These are phyloP conservation scores for Aquatica leii DNA, from an alignment of 2,888 invertebrate species.

Conservation along the genomic window DNA sequence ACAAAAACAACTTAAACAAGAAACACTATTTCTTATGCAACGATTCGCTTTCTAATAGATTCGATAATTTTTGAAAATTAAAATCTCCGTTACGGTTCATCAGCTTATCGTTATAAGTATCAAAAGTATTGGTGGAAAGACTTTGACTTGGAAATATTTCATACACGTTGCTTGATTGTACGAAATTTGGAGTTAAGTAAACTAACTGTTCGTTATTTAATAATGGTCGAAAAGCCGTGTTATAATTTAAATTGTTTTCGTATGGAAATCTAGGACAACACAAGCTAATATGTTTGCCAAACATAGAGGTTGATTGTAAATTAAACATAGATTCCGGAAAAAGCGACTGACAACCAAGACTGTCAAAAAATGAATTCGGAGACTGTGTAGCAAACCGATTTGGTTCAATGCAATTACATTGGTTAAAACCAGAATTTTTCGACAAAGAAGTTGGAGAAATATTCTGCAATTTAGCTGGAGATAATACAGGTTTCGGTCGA, in stretches of 20 bases:
- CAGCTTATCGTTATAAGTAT: too few relatives aligned
- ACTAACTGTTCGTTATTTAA: constrained; percentile 30
- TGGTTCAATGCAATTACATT: too few relatives aligned
- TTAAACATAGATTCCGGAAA: constrained; percentile 60
- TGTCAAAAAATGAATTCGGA: constrained; percentile 65
- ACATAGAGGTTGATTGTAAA: background rate
- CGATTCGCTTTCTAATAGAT: too few relatives aligned
- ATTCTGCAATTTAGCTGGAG: constrained; percentile 68
- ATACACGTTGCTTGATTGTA: background rate
- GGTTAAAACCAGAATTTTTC: constrained; percentile 68
- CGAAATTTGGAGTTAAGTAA: constrained; percentile 8
- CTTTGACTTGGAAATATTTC: background rate
- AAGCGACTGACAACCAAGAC: constrained; percentile 62
- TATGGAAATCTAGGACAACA: background rate
- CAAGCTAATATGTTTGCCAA: background rate
- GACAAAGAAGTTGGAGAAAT: constrained; percentile 69
- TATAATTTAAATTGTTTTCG: constrained; percentile 10
- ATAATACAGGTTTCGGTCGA: constrained; percentile 63
- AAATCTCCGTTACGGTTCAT: too few relatives aligned
- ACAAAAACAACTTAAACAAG: too few relatives aligned
- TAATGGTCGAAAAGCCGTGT: constrained; percentile 19
- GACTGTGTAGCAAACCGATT: background rate
- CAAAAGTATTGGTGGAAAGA: background rate
- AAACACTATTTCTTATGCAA: too few relatives aligned
- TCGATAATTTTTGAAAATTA: too few relatives aligned